phyloP scores from a whole-genome alignment of 2,888 invertebrate species.

The Tetranychus piercei region DNA sequence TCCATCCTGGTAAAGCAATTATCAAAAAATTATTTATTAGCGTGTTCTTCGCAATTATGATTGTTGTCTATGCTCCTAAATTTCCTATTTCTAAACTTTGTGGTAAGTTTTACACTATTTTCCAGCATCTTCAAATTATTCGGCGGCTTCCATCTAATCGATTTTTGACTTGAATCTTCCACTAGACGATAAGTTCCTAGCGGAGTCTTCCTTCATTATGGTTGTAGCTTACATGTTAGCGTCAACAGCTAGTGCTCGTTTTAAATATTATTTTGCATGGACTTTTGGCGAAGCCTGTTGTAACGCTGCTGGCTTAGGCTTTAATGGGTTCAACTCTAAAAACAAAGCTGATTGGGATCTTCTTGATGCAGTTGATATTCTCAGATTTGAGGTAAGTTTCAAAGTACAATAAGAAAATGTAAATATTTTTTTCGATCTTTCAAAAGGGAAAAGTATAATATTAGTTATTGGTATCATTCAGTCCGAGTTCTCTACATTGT shows the following conservation, averaged over 20 bases:
- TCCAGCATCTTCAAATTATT: too few relatives aligned
- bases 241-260: conserved; percentile 23
- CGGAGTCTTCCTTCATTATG: conserved; percentile 14
- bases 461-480: too few relatives aligned
- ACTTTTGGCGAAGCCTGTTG: conserved; percentile 73
- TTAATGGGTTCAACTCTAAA: conserved; percentile 55
- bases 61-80: conserved; percentile 16
- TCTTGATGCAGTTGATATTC: conserved; percentile 71
- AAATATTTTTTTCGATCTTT: neutral
- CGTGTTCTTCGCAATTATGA: conserved; percentile 16
- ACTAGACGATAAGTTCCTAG: conserved; percentile 15
- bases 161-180: neutral
- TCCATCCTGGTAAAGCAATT: neutral
- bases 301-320: conserved; percentile 80
- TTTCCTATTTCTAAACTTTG: conserved; percentile 16
- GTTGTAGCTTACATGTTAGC: conserved; percentile 12
- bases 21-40: conserved; percentile 14
- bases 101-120: conserved; percentile 1
- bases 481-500: too few relatives aligned
- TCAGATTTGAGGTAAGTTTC: conserved; percentile 58
- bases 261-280: conserved; percentile 33
- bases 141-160: too few relatives aligned
- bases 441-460: too few relatives aligned
- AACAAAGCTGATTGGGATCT: conserved; percentile 73
- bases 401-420: neutral